These are phyloP conservation scores for Girardinichthys multiradiatus DNA, from an alignment of 2,113 vertebrate species.

Conservation along the genomic window DNA sequence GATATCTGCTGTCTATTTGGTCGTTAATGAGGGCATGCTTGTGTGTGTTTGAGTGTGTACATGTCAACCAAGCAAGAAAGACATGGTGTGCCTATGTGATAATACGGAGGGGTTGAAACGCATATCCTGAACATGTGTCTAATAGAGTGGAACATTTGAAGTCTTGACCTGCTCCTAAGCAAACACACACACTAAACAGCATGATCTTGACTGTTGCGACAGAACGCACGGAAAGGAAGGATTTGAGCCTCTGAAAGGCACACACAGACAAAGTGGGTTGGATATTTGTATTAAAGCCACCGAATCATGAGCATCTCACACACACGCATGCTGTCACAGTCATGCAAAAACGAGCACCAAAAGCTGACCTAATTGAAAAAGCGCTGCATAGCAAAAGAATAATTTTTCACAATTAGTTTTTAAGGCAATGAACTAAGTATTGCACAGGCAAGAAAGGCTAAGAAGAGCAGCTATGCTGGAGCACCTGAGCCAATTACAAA, in stretches of 20 bases:
- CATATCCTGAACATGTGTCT: conserved; percentile 65
- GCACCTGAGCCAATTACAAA: conserved; percentile 10
- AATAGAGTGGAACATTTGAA: conserved; percentile 61
- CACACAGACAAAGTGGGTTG: conserved; percentile 36
- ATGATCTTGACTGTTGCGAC: conserved; percentile 7
- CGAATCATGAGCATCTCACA: conserved; percentile 42
- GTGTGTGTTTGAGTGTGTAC: conserved; percentile 20
- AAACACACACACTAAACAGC: conserved; percentile 8
- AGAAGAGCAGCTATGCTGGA: neutral
- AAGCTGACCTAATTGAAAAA: conserved; percentile 15
- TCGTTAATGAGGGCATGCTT: conserved; percentile 70
- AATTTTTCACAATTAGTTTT: conserved; percentile 28
- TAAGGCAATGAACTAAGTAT: neutral
- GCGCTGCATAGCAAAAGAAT: conserved; percentile 7
- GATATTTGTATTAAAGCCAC: conserved; percentile 52
- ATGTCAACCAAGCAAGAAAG: conserved; percentile 16
- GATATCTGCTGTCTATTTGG: conserved; percentile 78
- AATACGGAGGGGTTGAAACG: conserved; percentile 10
- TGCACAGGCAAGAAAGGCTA: neutral
- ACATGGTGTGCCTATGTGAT: conserved; percentile 29
- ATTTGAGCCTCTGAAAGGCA: conserved; percentile 15
- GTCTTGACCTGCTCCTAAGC: conserved; percentile 49
- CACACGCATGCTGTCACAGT: conserved; percentile 15
- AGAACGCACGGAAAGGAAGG: conserved; percentile 8
- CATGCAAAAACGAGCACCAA: neutral